Evolutionary conservation across 2,888 invertebrate genomes (phyloP), one percentile per base, ranked within the genome.

Genomic region (Watsonalla cultraria): DNA sequence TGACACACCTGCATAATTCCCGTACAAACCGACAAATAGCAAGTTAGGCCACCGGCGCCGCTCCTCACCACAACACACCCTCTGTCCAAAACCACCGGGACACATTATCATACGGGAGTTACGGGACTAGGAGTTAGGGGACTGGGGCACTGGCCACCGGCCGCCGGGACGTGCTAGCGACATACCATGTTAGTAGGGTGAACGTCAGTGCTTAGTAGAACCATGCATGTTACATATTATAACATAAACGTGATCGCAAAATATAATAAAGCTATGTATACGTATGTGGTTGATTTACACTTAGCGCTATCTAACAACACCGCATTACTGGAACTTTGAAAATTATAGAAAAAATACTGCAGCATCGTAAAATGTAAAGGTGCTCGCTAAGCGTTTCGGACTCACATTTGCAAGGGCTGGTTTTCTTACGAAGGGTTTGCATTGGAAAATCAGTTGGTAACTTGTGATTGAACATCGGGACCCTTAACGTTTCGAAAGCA

Each of bases 321-420:
- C 77, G 73, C 76, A 79, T 74, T 77, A 76, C 70, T 61, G 65
- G 64, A 64, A 61, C 68, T 72, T 74, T 66, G 68, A 68, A 70
- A 67, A 64, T 64, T 67, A 61, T 68, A 65, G 62, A 66, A 58
- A 70, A 71, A 66, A 74, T 72, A 42, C 9, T 11, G 11, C 11
- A 11, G 66, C 61, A 58, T 67, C 66, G 62, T 65, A 57, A 61
- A 62, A 68, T 42, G 42, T 8, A 59, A 72, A 75, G 72, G 74
- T 68, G 65, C 67, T 65, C 74, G 63, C 70, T 73, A 72, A 65
- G 77, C 70, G 72, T 65, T 66, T 66, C 68, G 70, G 70, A 96
- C 96, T 97, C 93, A 97, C 97, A 96, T 94, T 97, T 97, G 92
- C 96, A 95, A 84, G 97, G 97, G 92, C 97, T 97, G 83, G 96